A percentile compares a stretch with the other conserved stretches of the same genome.
Conservation (phyloP, 2,797 vertebrate species). For the Takifugu rubripes region DNA sequence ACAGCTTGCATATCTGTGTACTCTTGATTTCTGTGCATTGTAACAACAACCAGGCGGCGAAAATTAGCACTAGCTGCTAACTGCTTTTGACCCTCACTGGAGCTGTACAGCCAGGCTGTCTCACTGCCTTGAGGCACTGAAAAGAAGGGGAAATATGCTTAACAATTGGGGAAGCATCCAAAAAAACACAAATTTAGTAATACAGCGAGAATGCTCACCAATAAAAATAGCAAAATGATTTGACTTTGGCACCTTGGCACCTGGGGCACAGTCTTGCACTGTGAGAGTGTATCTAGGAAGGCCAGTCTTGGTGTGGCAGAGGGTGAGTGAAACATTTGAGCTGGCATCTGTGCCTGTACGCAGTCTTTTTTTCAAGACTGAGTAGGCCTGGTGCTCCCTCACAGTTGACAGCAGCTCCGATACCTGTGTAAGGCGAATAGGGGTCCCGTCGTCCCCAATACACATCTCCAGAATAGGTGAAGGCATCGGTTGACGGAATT, state of each 20-base stretch:
- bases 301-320: conserved; percentile 80
- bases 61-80: conserved; percentile 86
- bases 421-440: conserved; percentile 68
- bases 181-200: not conserved
- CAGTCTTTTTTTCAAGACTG: conserved; percentile 85
- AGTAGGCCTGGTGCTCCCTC: conserved; percentile 86
- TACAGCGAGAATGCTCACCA: conserved; percentile 75
- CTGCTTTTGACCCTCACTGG: conserved; percentile 85
- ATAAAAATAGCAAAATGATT: conserved; percentile 96
- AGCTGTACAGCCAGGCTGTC: conserved; percentile 93
- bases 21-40: conserved; percentile 90
- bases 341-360: conserved; percentile 72
- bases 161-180: not conserved
- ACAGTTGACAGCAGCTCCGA: conserved; percentile 79
- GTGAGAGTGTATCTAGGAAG: conserved; percentile 88
- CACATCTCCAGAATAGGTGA: conserved; percentile 75
- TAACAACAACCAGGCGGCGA: conserved; percentile 82
- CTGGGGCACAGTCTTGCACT: conserved; percentile 82
- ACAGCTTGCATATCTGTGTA: conserved; percentile 89
- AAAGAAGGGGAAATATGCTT: not conserved
- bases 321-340: conserved; percentile 74
- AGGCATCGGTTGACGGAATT: conserved; percentile 83
- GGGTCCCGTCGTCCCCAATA: conserved; percentile 73
- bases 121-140: conserved; percentile 94
- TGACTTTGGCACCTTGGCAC: conserved; percentile 77